Evolutionary conservation across 2,113 vertebrate species (phyloP), one percentile per base, ranked within the genome.

Genomic region (Triplophysa siluroides): DNA sequence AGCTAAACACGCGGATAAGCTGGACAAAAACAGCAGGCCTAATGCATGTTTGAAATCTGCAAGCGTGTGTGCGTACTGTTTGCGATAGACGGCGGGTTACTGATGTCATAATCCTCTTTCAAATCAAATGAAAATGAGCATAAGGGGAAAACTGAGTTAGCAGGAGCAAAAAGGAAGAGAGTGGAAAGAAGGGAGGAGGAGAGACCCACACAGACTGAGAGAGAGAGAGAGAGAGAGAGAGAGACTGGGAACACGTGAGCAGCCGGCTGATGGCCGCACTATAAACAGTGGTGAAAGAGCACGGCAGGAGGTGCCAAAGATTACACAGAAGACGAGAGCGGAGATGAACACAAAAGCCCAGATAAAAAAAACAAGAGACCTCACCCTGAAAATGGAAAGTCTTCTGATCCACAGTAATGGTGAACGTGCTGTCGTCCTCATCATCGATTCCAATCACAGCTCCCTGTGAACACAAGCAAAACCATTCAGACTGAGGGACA

Each of bases 381-480:
- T 97, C 94, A 99, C 98, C 97, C 95, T 99, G 98, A 91, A 99
- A 99, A 95, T 99, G 98, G 93, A 99, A 99, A 93, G 98, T 99
- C 96, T 99, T 99, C 93, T 99, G 98, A 94, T 99, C 98, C 93
- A 99, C 98, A 88, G 98, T 99, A 93, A 99, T 99, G 90, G 98
- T 99, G 93, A 99, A 99, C 89, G 98, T 99, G 96, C 98, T 99
- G 95, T 99, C 98, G 92, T 99, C 98, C 92, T 99, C 98, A 91
- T 99, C 98, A 93, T 99, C 98, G 81, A 99, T 99, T 93, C 98
- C 98, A 92, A 99, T 99, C 93, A 99, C 98, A 93, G 98, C 98
- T 94, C 97, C 98, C 98, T 99, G 94, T 88, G 91, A 85, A 63
- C 86, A 90, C 90, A 94, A 90, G 88, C 38, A 50, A 65, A 84